Evolutionary conservation across 1,140 invertebrate species (phyloP).

Genomic region (Drosophila miranda): DNA sequence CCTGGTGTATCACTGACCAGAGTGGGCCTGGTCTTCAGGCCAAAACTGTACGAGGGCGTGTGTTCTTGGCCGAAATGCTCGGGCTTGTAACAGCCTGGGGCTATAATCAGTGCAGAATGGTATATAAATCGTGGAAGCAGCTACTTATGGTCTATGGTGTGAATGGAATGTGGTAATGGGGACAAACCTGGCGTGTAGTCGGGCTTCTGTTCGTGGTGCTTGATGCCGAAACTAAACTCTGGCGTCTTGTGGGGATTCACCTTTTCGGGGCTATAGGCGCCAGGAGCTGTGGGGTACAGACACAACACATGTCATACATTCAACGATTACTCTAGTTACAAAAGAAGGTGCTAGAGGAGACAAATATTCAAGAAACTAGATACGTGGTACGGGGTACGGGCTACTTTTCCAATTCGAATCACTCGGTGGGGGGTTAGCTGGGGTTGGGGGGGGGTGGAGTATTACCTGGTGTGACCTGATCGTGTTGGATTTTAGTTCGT

Average conservation of each 20-base stretch:
- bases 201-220: constrained; percentile 85
- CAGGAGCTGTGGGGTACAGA: constrained; percentile 83
- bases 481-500: constrained; percentile 82
- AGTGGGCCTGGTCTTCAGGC: constrained; percentile 83
- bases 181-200: constrained; percentile 88
- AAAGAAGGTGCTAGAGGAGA: too few species aligned
- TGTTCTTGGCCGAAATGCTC: constrained; percentile 86
- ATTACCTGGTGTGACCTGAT: constrained; percentile 83
- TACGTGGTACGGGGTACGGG: too few species aligned
- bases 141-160: background rate
- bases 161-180: background rate
- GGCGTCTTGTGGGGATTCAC: constrained; percentile 85
- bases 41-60: constrained; percentile 86
- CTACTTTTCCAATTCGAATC: constrained; percentile 29
- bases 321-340: too few species aligned
- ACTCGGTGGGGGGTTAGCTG: constrained; percentile 3
- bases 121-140: background rate
- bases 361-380: too few species aligned
- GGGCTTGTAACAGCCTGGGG: constrained; percentile 85
- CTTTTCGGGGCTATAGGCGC: constrained; percentile 86
- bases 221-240: constrained; percentile 86
- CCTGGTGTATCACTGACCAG: constrained; percentile 79
- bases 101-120: constrained; percentile 81
- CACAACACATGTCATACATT: constrained; percentile 1
- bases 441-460: constrained; percentile 19